Evolutionary conservation across 2,797 vertebrate genomes (phyloP).

Genomic region (Phoebastria nigripes): DNA sequence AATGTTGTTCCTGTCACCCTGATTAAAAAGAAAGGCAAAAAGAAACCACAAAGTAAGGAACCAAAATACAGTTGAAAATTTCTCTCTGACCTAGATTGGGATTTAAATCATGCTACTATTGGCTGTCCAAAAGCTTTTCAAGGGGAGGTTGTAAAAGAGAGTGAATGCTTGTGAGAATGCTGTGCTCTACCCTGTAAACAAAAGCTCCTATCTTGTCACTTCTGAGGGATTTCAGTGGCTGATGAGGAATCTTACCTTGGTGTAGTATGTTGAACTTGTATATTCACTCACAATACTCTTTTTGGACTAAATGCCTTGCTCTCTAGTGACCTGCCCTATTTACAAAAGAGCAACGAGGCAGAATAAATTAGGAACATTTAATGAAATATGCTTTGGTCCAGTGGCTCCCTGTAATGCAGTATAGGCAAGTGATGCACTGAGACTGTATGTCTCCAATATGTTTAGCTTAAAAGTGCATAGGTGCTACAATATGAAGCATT

Average conservation of each 20-base stretch:
- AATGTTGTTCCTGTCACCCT: background rate
- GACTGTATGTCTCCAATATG: background rate
- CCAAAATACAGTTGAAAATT: background rate
- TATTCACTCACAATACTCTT: background rate
- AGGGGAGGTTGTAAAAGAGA: background rate
- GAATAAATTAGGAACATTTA: conserved; percentile 42
- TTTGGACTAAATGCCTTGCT: conserved; percentile 25
- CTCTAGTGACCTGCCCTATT: conserved; percentile 5
- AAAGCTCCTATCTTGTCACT: background rate
- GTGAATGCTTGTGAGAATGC: background rate
- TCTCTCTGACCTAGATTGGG: conserved; percentile 51
- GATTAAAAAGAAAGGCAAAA: background rate
- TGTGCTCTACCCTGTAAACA: background rate
- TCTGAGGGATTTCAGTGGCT: background rate
- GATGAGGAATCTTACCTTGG: background rate
- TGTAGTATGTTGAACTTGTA: background rate
- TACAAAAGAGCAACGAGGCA: background rate
- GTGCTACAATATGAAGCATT: background rate
- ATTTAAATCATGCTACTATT: conserved; percentile 36
- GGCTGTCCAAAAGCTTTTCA: conserved; percentile 5
- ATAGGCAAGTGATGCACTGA: background rate
- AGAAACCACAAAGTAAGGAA: conserved; percentile 24
- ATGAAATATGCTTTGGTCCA: background rate
- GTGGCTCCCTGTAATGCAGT: background rate
- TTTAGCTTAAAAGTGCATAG: background rate